Base-by-base conservation (phyloP, 2,888 invertebrate species). In the Heliconius hortense region DNA sequence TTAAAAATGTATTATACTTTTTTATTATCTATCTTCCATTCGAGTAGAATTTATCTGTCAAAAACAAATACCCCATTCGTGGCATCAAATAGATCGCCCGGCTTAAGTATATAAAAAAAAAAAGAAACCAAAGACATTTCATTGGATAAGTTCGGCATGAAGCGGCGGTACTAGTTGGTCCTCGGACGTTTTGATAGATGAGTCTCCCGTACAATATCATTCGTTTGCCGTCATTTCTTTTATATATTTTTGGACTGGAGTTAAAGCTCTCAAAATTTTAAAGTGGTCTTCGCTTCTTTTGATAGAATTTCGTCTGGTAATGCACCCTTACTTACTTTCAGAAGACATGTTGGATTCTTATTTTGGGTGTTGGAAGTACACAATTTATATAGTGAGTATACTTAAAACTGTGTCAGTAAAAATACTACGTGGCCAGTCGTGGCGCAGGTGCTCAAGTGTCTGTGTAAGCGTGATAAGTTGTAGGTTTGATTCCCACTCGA, bases 161-260 rank as follows among this genome's bases (percentile, higher is more conserved):
- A 80, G 77, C 77, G 76, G 73, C 75, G 64, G 76, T 68, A 79
- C 79, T 78, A 80, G 80, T 74, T 81, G 80, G 78, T 81, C 81
- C 80, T 82, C 83, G 82, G 90, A 90, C 90, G 82, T 89, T 90
- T 92, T 93, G 92, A 92, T 92, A 91, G 91, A 93, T 92, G 89
- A 88, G 88, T 86, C 86, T 86, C 83, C 83, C 85, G 83, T 85
- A 89, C 88, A 91, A 91, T 91, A 90, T 88, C 88, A 89, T 89
- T 88, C 83, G 85, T 83, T 83, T 82, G 77, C 82, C 82, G 81
- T 84, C 82, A 82, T 82, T 83, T 82, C 84, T 86, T 86, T 81
- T 84, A 83, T 88, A 84, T 74, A 26, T 59, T 62, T 60, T 71
- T 69, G 18, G 56, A 28, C 26, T 24, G 39, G 39, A 21, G 71